phyloP scores from a whole-genome alignment of 2,797 vertebrate genomes.

The Rhinogobio ventralis region DNA sequence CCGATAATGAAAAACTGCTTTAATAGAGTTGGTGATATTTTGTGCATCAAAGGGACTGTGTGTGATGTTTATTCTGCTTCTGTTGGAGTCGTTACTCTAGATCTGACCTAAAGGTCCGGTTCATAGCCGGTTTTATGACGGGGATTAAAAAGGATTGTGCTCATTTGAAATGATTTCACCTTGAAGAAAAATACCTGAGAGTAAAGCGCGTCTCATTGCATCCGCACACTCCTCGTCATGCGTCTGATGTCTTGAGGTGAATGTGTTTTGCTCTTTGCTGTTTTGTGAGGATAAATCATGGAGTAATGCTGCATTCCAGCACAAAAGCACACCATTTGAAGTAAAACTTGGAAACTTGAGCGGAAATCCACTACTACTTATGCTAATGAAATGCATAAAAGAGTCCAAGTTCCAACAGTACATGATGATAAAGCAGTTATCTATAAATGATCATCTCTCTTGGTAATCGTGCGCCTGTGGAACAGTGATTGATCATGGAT shows the following conservation, averaged over 20 bases:
- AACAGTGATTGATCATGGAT: no score
- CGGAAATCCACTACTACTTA: neutral
- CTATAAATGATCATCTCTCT: no score
- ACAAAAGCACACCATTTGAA: neutral
- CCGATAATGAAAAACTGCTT: slow-evolving; percentile 22
- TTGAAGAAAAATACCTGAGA: slow-evolving; percentile 59
- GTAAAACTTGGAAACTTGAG: neutral
- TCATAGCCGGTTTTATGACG: slow-evolving; percentile 73
- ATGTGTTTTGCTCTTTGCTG: neutral
- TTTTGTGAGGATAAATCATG: neutral
- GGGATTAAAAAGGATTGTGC: slow-evolving; percentile 75
- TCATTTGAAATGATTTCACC: slow-evolving; percentile 72
- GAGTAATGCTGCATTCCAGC: neutral
- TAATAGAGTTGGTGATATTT: slow-evolving; percentile 26
- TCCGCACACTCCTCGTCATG: slow-evolving; percentile 52
- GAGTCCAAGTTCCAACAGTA: no score
- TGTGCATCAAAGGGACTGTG: slow-evolving; percentile 63
- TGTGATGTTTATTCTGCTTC: slow-evolving; percentile 73
- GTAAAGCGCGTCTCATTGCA: slow-evolving; percentile 45
- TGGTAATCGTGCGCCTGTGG: no score
- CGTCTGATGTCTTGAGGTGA: neutral
- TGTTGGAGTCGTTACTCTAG: slow-evolving; percentile 67
- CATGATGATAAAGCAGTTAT: neutral
- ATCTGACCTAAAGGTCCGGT: slow-evolving; percentile 65
- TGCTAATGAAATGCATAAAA: neutral